A percentile compares a stretch with the other conserved stretches of the same genome.
Evolutionary conservation across 2,797 vertebrate genomes (phyloP).

Genomic region (Gymnoscopelus microlampas): DNA sequence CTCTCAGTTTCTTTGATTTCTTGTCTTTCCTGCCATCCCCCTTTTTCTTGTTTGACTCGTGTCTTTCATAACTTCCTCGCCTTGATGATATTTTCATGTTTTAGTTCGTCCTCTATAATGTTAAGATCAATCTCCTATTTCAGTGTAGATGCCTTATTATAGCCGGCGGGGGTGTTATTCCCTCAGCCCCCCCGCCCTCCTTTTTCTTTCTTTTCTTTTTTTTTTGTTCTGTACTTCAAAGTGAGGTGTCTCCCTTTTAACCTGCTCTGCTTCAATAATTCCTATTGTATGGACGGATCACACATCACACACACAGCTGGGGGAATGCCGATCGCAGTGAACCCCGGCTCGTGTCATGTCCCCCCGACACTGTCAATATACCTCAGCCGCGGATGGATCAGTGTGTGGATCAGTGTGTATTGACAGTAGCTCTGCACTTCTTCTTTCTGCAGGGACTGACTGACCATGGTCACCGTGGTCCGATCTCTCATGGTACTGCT

Average conservation of each 20-base stretch:
- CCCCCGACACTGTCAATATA: slow-evolving; percentile 60
- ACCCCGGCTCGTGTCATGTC: slow-evolving; percentile 40
- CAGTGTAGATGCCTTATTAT: slow-evolving; percentile 46
- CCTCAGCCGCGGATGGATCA: slow-evolving; percentile 38
- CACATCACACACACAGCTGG: slow-evolving; percentile 36
- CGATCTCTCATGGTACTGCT: slow-evolving; percentile 96
- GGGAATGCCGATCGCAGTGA: slow-evolving; percentile 51
- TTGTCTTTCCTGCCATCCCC: slow-evolving; percentile 24
- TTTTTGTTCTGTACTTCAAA: slow-evolving; percentile 76
- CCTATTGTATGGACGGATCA: slow-evolving; percentile 56
- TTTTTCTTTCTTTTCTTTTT: slow-evolving; percentile 1
- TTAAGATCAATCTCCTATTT: slow-evolving; percentile 65
- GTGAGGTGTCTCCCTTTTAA: slow-evolving; percentile 71
- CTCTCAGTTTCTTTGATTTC: slow-evolving; percentile 72
- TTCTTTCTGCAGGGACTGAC: slow-evolving; percentile 86
- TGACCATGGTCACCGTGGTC: slow-evolving; percentile 98
- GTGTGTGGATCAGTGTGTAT: slow-evolving; percentile 49
- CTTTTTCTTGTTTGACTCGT: slow-evolving; percentile 45
- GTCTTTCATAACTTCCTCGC: slow-evolving; percentile 54
- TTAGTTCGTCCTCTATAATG: slow-evolving; percentile 45
- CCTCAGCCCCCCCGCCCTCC: background rate
- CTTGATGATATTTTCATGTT: slow-evolving; percentile 68
- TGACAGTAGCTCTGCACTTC: slow-evolving; percentile 59
- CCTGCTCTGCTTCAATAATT: slow-evolving; percentile 66
- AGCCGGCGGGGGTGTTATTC: slow-evolving; percentile 62